Percentiles rank a stretch among this genome's conserved stretches.
Evolutionary conservation across 1,140 invertebrate genomes (phyloP).

Genomic region (Lepidostoma basale): DNA sequence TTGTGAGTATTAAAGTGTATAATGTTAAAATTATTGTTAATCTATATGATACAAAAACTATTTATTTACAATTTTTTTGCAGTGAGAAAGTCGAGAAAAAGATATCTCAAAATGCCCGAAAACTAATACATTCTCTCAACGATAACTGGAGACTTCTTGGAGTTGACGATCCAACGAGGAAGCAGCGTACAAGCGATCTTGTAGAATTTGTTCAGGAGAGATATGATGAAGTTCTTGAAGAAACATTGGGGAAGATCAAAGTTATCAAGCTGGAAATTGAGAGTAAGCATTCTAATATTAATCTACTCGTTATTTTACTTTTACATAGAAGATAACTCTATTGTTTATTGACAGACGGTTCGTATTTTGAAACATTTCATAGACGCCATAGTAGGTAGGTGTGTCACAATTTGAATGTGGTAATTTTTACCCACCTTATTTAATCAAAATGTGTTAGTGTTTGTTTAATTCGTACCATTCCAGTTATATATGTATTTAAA

Average conservation of each 20-base stretch:
- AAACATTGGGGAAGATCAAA: constrained; percentile 38
- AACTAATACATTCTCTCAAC: constrained; percentile 39
- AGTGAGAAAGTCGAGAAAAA: constrained; percentile 33
- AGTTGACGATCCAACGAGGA: constrained; percentile 32
- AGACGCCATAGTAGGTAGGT: too few species aligned
- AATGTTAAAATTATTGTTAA: constrained; percentile 8
- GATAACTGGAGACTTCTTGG: constrained; percentile 40
- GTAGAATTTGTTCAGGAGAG: constrained; percentile 41
- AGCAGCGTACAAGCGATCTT: constrained; percentile 28
- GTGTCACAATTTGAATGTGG: too few species aligned
- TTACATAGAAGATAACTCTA: background rate
- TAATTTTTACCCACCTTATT: too few species aligned
- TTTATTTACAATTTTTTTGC: background rate
- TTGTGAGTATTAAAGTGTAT: constrained; percentile 23
- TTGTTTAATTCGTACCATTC: too few species aligned
- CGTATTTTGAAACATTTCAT: background rate
- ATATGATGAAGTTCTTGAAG: constrained; percentile 41
- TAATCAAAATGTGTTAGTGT: too few species aligned
- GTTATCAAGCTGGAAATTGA: constrained; percentile 34
- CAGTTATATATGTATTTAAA: too few species aligned
- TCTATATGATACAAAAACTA: too few species aligned
- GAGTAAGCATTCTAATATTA: constrained; percentile 38
- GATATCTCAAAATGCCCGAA: constrained; percentile 37
- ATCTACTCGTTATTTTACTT: too few species aligned
- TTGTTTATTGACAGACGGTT: background rate